A percentile compares a stretch with the other conserved stretches of the same genome.
Evolutionary conservation across 2,888 invertebrate genomes (phyloP).

Genomic region (Yponomeuta evonymella): DNA sequence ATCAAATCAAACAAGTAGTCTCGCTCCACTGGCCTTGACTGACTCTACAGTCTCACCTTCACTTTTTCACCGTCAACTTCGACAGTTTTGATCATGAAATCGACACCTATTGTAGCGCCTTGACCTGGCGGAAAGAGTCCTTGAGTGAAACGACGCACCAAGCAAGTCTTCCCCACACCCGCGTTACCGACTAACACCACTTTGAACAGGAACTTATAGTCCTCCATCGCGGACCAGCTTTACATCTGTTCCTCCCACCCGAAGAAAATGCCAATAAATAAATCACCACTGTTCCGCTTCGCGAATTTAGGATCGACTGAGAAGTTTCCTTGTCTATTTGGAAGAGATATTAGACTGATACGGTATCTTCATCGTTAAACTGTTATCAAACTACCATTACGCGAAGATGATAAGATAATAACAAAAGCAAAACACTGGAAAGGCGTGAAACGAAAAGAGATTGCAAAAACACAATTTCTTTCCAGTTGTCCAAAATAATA

Average conservation of each 20-base stretch:
- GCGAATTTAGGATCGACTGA: conserved; percentile 46
- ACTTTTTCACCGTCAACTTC: conserved; percentile 97
- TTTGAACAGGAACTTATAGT: conserved; percentile 99
- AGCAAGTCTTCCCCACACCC: conserved; percentile 98
- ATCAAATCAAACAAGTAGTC: too few species aligned
- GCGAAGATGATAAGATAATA: conserved; percentile 40
- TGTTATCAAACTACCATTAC: conserved; percentile 48
- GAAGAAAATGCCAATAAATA: conserved; percentile 35
- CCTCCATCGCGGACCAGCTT: conserved; percentile 84
- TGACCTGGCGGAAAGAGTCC: conserved; percentile 98
- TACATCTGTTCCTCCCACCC: conserved; percentile 43
- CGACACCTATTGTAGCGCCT: conserved; percentile 98
- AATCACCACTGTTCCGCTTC: conserved; percentile 54
- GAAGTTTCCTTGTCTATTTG: conserved; percentile 25
- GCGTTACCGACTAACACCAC: conserved; percentile 98
- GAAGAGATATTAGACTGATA: conserved; percentile 35
- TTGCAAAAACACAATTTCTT: conserved; percentile 16
- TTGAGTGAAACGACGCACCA: conserved; percentile 97
- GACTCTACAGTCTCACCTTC: conserved; percentile 77
- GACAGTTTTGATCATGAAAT: conserved; percentile 99
- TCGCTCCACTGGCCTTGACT: not conserved
- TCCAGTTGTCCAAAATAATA: not conserved
- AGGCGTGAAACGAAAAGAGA: conserved; percentile 18
- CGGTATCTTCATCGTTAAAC: conserved; percentile 45
- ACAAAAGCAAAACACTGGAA: conserved; percentile 11